phyloP scores from a whole-genome alignment of 1,140 invertebrate genomes.

The Drosophila bipectinata region DNA sequence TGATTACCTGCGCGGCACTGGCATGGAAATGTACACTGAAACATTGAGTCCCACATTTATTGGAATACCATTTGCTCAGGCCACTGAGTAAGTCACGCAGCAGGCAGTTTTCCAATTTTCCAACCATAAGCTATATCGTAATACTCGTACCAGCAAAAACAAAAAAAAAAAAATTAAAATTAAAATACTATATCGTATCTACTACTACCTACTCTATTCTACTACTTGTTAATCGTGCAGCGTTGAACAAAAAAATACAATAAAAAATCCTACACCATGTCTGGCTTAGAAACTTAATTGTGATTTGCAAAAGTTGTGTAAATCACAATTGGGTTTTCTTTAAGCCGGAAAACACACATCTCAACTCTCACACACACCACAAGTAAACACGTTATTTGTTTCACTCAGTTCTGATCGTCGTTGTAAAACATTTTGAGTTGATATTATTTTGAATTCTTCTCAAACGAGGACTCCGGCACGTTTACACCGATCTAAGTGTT shows the following conservation, averaged over 20 bases:
- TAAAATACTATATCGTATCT: slow-evolving; percentile 57
- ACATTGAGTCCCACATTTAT: slow-evolving; percentile 98
- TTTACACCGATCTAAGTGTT: slow-evolving; percentile 58
- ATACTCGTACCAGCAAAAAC: slow-evolving; percentile 52
- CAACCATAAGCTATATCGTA: slow-evolving; percentile 69
- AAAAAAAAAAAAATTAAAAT: slow-evolving; percentile 19
- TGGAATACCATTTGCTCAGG: slow-evolving; percentile 98
- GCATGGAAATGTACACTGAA: slow-evolving; percentile 99
- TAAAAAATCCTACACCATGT: slow-evolving; percentile 22
- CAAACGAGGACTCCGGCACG: slow-evolving; percentile 41
- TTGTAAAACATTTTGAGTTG: slow-evolving; percentile 61
- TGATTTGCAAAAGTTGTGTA: background rate
- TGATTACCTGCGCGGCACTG: slow-evolving; percentile 98
- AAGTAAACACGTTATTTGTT: slow-evolving; percentile 58
- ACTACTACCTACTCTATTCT: slow-evolving; percentile 68
- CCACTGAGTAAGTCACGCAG: slow-evolving; percentile 96
- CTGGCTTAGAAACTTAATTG: background rate
- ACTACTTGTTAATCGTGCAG: slow-evolving; percentile 76
- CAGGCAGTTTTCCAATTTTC: slow-evolving; percentile 69
- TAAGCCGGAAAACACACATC: slow-evolving; percentile 6
- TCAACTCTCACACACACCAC: slow-evolving; percentile 41
- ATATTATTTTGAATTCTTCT: slow-evolving; percentile 42
- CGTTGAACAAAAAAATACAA: slow-evolving; percentile 60
- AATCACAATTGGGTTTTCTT: background rate
- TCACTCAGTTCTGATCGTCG: slow-evolving; percentile 74